These are phyloP conservation scores for Alaudala cheleensis DNA, from an alignment of 2,113 vertebrate species.

Conservation along the genomic window DNA sequence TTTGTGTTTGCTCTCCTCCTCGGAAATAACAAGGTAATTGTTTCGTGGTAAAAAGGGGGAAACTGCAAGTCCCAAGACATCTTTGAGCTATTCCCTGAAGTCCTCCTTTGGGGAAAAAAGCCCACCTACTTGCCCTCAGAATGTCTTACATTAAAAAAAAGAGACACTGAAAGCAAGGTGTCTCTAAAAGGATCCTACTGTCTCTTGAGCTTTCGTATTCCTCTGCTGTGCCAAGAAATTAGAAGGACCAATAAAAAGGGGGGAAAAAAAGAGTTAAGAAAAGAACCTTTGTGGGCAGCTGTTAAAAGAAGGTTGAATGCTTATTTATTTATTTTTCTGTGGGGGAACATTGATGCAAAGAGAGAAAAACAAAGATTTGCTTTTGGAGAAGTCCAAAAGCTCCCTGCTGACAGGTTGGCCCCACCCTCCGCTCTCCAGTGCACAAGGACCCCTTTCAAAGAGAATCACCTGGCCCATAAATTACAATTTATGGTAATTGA, in stretches of 20 bases:
- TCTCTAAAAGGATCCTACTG: background rate
- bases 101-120: background rate
- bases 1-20: background rate
- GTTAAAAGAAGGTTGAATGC: conserved; percentile 58
- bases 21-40: background rate
- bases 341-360: background rate
- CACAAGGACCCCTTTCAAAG: conserved; percentile 74
- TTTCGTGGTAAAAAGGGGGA: background rate
- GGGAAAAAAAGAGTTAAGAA: conserved; percentile 46
- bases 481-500: conserved; percentile 73
- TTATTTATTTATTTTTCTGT: conserved; percentile 45
- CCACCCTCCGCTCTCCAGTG: conserved; percentile 60
- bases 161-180: background rate
- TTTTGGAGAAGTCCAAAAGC: conserved; percentile 69
- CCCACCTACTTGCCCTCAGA: background rate
- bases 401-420: conserved; percentile 59
- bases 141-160: background rate
- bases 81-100: background rate
- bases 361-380: conserved; percentile 49
- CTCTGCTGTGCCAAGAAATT: conserved; percentile 52
- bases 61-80: background rate
- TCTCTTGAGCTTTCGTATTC: conserved; percentile 38
- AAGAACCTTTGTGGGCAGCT: conserved; percentile 66
- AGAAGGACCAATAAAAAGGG: conserved; percentile 7
- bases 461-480: conserved; percentile 75